A percentile compares a stretch with the other conserved stretches of the same genome.
Evolutionary conservation across 2,797 vertebrate genomes (phyloP).

Genomic region (Gymnocypris eckloni): DNA sequence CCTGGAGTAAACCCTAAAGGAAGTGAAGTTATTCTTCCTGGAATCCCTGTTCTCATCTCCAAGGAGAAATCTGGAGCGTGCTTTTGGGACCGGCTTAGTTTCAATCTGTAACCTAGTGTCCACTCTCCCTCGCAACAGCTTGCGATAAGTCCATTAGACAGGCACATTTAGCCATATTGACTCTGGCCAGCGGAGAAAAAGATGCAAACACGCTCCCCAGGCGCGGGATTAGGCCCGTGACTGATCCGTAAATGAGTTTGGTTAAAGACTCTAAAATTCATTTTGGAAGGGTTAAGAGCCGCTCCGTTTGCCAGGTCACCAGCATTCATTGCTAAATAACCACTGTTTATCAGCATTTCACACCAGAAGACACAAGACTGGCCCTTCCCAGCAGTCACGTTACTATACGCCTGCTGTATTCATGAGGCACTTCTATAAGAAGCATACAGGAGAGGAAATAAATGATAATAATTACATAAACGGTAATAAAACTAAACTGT

Average conservation of each 20-base stretch:
- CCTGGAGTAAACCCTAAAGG: constrained; percentile 59
- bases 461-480: neutral
- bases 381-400: neutral
- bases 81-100: constrained; percentile 55
- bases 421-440: neutral
- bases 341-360: constrained; percentile 6
- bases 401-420: neutral
- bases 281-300: constrained; percentile 81
- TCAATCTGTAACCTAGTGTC: constrained; percentile 69
- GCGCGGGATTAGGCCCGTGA: constrained; percentile 76
- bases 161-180: constrained; percentile 84
- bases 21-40: constrained; percentile 70
- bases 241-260: constrained; percentile 87
- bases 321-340: constrained; percentile 61
- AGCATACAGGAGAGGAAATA: neutral
- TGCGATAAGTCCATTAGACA: constrained; percentile 84
- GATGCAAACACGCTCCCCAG: constrained; percentile 74
- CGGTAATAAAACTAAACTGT: neutral
- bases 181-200: constrained; percentile 73
- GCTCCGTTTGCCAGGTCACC: constrained; percentile 78
- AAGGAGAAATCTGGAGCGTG: constrained; percentile 59
- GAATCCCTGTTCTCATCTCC: constrained; percentile 57
- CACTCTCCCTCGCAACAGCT: constrained; percentile 81
- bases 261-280: constrained; percentile 82
- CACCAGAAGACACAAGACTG: neutral